Percentiles rank a stretch among this genome's conserved stretches.
phyloP scores from a whole-genome alignment of 92 coral and sea anemone species.

The Parazoanthus darwini region DNA sequence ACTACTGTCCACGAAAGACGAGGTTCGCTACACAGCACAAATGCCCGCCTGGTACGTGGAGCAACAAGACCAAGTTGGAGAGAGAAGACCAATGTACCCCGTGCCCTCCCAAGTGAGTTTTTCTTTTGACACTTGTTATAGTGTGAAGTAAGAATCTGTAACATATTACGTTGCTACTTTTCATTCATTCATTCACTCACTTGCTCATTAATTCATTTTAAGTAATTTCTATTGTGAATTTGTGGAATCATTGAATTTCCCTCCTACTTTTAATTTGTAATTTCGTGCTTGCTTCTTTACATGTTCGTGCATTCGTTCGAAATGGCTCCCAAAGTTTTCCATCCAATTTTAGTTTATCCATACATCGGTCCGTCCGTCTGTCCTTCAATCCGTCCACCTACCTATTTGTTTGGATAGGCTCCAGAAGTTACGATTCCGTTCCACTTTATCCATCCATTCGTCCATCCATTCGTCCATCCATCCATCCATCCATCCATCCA shows the following conservation, averaged over 20 bases:
- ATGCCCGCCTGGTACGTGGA: constrained; percentile 94
- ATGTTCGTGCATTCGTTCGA: neutral
- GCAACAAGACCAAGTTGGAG: constrained; percentile 77
- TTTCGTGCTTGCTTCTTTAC: neutral
- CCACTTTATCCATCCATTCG: no score
- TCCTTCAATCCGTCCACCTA: neutral
- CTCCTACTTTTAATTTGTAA: no score
- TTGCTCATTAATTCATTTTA: neutral
- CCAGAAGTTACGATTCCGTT: no score
- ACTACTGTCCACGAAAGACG: constrained; percentile 77
- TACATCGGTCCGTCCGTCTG: no score
- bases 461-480: no score
- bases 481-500: no score
- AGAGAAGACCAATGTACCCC: constrained; percentile 72
- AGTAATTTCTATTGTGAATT: no score
- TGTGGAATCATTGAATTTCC: no score
- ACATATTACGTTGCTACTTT: no score
- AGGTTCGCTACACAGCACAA: constrained; percentile 81
- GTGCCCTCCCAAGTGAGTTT: constrained; percentile 88
- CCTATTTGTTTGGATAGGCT: no score
- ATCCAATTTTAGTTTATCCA: neutral
- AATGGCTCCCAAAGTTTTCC: neutral
- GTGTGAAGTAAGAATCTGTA: no score
- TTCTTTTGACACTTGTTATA: neutral
- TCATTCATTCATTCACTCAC: no score